Base-by-base conservation (phyloP, 2,888 invertebrate species). In the Leucophenga montana region DNA sequence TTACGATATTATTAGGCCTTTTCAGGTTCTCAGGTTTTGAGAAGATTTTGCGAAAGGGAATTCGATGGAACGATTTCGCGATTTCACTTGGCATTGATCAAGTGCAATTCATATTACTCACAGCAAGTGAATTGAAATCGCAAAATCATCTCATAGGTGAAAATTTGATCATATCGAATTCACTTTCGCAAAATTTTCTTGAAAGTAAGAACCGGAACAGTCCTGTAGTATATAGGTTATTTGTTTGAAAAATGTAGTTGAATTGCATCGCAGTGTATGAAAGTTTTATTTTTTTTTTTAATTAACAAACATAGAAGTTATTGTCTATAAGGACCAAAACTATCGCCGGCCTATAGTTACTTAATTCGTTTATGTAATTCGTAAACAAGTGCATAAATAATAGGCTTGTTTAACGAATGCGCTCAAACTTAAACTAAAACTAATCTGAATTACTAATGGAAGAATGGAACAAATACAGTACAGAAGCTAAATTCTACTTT, bases 401-500 rank as follows among this genome's bases (percentile, higher is more conserved):
- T n/a, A n/a, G n/a, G n/a, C n/a, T n/a, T n/a, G n/a, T n/a, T 20
- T 54, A 14, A 18, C 20, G 18, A 54, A 54, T 18, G 18, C 22
- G 27, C 11, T 5, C 8, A 5, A 39, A 22, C 18, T 61, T 39
- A 9, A 61, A 39, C 8, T 16, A 61, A n/a, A 39, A n/a, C 16
- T 9, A 3, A 16, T 39, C 11, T 11, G 1, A 39, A 39, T 39
- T 39, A 8, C 39, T 6, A 61, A 61, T 61, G 44, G 39, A 39
- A 39, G 16, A 20, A 39, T 9, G 39, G 39, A 22, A 61, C 44
- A 33, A 61, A 53, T 64, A 53, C 50, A 71, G 59, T 59, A 71
- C 61, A 57, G 31, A 46, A 67, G 48, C 54, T 66, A 77, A 44
- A 74, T 67, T 77, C 39, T 82, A 85, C 69, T 79, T 83, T 27